Evolutionary conservation across 2,888 invertebrate species (phyloP).

Genomic region (Pterobdella sp.): DNA sequence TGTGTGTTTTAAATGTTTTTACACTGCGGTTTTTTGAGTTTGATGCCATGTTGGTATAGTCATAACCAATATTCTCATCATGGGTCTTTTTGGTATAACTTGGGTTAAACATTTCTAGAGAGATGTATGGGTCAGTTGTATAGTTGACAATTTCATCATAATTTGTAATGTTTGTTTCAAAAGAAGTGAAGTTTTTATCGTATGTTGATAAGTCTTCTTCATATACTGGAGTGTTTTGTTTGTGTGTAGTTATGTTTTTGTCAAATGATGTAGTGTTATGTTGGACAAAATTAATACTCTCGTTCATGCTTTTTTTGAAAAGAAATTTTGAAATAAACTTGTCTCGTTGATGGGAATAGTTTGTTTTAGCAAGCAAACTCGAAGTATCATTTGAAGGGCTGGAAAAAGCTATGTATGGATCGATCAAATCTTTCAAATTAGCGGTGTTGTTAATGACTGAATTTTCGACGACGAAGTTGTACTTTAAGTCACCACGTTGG

Average conservation of each 20-base stretch:
- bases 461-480: background rate
- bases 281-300: background rate
- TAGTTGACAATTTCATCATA: background rate
- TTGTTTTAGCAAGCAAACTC: background rate
- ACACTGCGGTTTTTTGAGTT: background rate
- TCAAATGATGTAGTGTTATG: background rate
- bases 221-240: too few species aligned
- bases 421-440: background rate
- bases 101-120: background rate
- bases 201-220: too few species aligned
- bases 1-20: background rate
- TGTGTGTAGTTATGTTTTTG: background rate
- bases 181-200: too few species aligned
- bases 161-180: background rate
- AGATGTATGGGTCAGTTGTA: background rate
- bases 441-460: too few species aligned
- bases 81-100: background rate
- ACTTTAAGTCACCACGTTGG: background rate
- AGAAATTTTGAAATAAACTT: background rate
- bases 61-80: background rate
- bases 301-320: background rate
- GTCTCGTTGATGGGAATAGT: too few species aligned
- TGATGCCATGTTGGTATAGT: background rate
- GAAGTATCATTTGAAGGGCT: background rate
- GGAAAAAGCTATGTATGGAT: background rate